A percentile compares a stretch with the other conserved stretches of the same genome.
These are phyloP conservation scores for Vidua macroura DNA, from an alignment of 2,113 vertebrate species.

Conservation along the genomic window DNA sequence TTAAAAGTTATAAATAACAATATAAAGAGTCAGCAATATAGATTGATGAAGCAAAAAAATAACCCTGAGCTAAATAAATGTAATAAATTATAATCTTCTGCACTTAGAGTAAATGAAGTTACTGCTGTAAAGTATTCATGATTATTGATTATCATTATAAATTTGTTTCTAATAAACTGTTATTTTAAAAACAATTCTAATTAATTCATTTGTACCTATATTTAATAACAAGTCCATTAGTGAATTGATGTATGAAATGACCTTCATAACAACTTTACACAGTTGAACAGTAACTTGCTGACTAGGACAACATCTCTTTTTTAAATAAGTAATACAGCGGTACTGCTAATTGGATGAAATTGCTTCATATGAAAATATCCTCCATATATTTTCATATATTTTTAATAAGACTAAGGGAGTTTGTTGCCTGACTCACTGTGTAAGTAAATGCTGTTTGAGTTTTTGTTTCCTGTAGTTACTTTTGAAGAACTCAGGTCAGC, in stretches of 20 bases:
- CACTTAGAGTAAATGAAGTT: background rate
- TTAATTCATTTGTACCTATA: background rate
- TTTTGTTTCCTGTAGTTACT: background rate
- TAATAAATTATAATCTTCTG: slow-evolving; percentile 17
- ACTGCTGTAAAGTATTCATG: background rate
- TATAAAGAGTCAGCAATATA: background rate
- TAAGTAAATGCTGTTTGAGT: background rate
- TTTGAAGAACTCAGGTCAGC: background rate
- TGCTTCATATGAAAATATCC: background rate
- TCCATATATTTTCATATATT: background rate
- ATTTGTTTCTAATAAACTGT: background rate
- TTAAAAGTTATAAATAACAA: background rate
- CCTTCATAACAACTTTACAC: background rate
- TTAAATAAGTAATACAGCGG: background rate
- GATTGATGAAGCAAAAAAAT: slow-evolving; percentile 13
- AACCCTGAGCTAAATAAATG: background rate
- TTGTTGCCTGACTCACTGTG: background rate
- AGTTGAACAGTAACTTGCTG: background rate
- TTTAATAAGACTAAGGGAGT: background rate
- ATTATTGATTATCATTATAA: slow-evolving; percentile 9
- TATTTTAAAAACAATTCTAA: background rate
- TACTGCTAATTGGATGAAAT: background rate
- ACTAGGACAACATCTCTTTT: background rate
- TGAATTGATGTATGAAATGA: background rate
- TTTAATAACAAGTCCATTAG: background rate